phyloP scores from a whole-genome alignment of 1,140 invertebrate genomes.

The Amyelois transitella region DNA sequence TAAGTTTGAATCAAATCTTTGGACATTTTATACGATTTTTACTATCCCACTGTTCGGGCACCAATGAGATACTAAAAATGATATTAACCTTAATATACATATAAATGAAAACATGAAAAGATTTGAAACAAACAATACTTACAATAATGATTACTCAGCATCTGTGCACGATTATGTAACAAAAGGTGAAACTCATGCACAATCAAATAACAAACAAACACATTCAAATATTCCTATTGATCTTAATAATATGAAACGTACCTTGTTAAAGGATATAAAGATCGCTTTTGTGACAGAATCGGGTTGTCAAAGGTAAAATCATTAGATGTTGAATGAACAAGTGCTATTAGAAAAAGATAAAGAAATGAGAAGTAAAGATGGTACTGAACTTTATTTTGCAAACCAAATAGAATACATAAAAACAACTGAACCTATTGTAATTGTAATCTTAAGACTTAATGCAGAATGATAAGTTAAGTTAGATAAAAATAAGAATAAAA shows the following conservation, averaged over 20 bases:
- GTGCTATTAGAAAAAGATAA: neutral
- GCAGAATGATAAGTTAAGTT: neutral
- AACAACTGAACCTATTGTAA: neutral
- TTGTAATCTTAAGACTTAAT: neutral
- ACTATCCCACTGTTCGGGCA: slow-evolving; percentile 30
- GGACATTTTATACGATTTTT: slow-evolving; percentile 6
- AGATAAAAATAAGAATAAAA: neutral
- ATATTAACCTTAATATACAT: slow-evolving; percentile 6
- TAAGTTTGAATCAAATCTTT: slow-evolving; percentile 3
- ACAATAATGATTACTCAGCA: slow-evolving; percentile 13
- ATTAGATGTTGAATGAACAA: neutral
- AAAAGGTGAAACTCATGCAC: slow-evolving; percentile 34
- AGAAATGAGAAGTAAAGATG: neutral
- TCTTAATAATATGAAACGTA: no score
- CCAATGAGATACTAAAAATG: slow-evolving; percentile 20
- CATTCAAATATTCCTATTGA: no score
- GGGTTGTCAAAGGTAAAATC: slow-evolving; percentile 4
- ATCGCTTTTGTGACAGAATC: slow-evolving; percentile 44
- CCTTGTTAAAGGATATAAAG: neutral
- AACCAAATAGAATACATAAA: neutral
- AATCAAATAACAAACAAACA: slow-evolving; percentile 17
- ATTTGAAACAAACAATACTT: slow-evolving; percentile 16
- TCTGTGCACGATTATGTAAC: slow-evolving; percentile 33
- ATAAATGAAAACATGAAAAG: slow-evolving; percentile 10
- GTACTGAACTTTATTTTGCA: neutral